A percentile compares a stretch with the other conserved stretches of the same genome.
phyloP scores from a whole-genome alignment of 2,888 invertebrate genomes.

The Sminthurides aquaticus region DNA sequence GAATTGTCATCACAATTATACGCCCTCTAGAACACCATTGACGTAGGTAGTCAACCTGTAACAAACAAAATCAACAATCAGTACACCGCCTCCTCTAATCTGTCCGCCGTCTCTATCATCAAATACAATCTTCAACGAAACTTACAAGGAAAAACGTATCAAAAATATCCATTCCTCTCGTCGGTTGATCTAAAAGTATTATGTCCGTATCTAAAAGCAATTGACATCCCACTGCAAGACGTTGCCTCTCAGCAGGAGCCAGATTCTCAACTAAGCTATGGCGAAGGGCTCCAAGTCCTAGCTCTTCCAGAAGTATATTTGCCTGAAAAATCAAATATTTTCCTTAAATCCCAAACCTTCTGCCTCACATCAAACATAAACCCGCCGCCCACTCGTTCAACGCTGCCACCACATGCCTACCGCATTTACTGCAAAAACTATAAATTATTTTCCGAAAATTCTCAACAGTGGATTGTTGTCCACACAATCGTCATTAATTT shows the following conservation, averaged over 20 bases:
- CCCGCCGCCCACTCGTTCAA: neutral
- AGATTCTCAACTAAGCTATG: conserved; percentile 76
- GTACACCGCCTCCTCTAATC: no score
- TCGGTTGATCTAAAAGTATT: conserved; percentile 78
- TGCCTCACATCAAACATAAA: no score
- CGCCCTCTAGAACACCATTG: conserved; percentile 72
- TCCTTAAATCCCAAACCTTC: neutral
- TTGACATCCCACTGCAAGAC: conserved; percentile 83
- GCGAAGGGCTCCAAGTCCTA: conserved; percentile 81
- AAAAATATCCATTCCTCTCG: conserved; percentile 84
- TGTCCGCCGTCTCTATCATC: no score
- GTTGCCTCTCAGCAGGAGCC: conserved; percentile 77
- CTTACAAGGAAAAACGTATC: conserved; percentile 79
- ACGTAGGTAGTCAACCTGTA: conserved; percentile 79
- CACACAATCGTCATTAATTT: neutral
- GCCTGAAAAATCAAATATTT: conserved; percentile 56
- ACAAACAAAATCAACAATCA: conserved; percentile 4
- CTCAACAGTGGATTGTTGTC: no score
- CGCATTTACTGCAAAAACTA: no score
- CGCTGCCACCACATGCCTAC: neutral
- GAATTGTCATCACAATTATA: conserved; percentile 81
- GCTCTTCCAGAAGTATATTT: conserved; percentile 78
- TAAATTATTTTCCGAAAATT: no score
- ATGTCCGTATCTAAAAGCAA: conserved; percentile 73
- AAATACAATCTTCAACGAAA: no score